A percentile compares a stretch with the other conserved stretches of the same genome.
These are phyloP conservation scores for Parnassius smintheus DNA, from an alignment of 2,888 invertebrate species.

Conservation along the genomic window DNA sequence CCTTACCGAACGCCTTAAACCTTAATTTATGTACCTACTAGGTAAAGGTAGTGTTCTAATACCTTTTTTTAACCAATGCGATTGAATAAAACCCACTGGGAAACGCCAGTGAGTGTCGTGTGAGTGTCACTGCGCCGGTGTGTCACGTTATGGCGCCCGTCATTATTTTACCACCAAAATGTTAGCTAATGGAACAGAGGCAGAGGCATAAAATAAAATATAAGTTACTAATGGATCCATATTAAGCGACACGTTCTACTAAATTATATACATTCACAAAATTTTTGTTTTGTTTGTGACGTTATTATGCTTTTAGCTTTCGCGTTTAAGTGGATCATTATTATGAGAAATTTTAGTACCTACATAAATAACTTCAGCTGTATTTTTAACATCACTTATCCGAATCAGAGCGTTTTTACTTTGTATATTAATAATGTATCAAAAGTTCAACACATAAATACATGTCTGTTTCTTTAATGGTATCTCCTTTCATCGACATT, in stretches of 20 bases:
- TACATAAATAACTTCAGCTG: too few species aligned
- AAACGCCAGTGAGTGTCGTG: conserved; percentile 10
- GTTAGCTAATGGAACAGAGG: conserved; percentile 21
- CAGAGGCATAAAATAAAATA: conserved; percentile 27
- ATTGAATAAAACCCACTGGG: conserved; percentile 15
- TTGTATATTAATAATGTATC: too few species aligned
- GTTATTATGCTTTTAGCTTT: too few species aligned
- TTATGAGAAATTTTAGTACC: background rate
- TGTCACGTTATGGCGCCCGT: conserved; percentile 31
- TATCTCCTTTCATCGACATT: too few species aligned
- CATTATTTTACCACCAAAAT: conserved; percentile 33
- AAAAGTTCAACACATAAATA: too few species aligned
- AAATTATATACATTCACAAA: conserved; percentile 1
- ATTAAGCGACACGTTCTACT: conserved; percentile 1
- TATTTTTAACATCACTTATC: too few species aligned
- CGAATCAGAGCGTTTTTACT: too few species aligned
- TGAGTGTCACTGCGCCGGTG: conserved; percentile 38
- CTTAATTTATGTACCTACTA: conserved; percentile 12
- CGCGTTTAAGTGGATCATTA: background rate
- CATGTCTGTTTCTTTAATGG: too few species aligned
- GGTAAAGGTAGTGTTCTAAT: background rate
- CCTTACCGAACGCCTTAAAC: conserved; percentile 20
- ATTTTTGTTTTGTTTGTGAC: background rate
- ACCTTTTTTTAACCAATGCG: conserved; percentile 5
- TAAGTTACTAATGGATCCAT: conserved; percentile 11